Conservation (phyloP, 2,113 vertebrate genomes). For the Lutjanus erythropterus region DNA sequence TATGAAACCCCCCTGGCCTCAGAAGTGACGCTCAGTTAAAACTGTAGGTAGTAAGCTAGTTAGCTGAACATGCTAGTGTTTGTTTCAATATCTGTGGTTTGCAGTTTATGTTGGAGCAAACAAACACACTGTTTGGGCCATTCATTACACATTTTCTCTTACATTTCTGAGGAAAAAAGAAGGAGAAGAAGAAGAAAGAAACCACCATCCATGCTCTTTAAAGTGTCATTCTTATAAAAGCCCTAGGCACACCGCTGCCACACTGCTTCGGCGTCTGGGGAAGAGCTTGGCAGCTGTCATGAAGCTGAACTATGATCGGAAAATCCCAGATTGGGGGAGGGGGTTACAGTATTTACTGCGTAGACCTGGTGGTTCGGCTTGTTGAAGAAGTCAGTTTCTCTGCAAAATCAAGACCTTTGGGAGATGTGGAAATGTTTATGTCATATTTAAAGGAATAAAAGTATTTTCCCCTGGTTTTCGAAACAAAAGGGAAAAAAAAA, state of each 20-base stretch:
- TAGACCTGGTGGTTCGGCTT: neutral
- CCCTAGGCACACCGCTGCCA: neutral
- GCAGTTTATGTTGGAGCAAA: neutral
- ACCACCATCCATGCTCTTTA: neutral
- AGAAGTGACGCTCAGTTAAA: neutral
- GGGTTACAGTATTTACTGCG: no score
- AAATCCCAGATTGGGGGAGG: no score
- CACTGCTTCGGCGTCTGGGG: neutral
- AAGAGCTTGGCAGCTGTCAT: neutral
- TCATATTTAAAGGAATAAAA: slow-evolving; percentile 1
- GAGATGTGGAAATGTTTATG: neutral
- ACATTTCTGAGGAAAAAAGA: neutral
- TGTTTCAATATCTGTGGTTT: no score
- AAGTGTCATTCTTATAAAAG: neutral
- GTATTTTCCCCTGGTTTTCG: neutral
- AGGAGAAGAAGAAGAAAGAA: no score
- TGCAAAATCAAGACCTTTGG: slow-evolving; percentile 7
- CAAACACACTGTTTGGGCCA: no score
- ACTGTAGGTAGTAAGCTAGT: neutral
- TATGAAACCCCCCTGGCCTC: neutral
- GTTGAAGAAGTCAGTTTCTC: neutral
- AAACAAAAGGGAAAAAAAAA: neutral
- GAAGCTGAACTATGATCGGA: neutral
- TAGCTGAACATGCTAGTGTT: neutral
- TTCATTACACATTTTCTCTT: neutral